phyloP scores from a whole-genome alignment of 2,797 vertebrate genomes.

The Sus cebifrons region DNA sequence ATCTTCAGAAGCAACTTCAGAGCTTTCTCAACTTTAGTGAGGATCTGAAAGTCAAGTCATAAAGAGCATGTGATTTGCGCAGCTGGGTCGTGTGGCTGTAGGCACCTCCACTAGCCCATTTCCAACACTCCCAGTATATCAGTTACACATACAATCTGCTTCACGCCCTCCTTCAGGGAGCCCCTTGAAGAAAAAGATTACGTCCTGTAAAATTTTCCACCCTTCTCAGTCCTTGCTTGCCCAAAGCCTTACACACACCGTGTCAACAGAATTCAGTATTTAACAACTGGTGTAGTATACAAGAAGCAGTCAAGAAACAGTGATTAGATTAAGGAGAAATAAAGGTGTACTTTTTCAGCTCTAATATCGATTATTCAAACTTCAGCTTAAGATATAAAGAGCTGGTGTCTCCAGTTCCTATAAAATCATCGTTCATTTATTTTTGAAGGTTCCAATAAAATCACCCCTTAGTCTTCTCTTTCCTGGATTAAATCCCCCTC shows the following conservation, averaged over 20 bases:
- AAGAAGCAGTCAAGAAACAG: background rate
- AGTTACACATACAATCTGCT: background rate
- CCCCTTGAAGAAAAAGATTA: background rate
- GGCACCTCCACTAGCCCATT: background rate
- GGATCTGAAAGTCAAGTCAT: background rate
- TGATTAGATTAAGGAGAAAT: background rate
- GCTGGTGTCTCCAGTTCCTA: background rate
- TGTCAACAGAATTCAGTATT: constrained; percentile 3
- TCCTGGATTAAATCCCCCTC: background rate
- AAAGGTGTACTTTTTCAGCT: background rate
- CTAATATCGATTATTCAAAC: background rate
- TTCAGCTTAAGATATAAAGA: background rate
- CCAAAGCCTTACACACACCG: background rate
- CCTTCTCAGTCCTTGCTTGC: background rate
- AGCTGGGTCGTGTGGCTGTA: background rate
- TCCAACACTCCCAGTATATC: background rate
- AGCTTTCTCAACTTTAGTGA: background rate
- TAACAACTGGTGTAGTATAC: background rate
- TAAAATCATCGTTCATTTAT: background rate
- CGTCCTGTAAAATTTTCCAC: background rate
- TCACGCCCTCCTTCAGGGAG: background rate
- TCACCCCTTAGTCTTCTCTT: background rate
- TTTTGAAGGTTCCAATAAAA: background rate
- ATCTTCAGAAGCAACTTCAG: background rate
- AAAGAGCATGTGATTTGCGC: background rate